These are phyloP conservation scores for Formica exsecta DNA, from an alignment of 1,140 invertebrate genomes.

Conservation along the genomic window DNA sequence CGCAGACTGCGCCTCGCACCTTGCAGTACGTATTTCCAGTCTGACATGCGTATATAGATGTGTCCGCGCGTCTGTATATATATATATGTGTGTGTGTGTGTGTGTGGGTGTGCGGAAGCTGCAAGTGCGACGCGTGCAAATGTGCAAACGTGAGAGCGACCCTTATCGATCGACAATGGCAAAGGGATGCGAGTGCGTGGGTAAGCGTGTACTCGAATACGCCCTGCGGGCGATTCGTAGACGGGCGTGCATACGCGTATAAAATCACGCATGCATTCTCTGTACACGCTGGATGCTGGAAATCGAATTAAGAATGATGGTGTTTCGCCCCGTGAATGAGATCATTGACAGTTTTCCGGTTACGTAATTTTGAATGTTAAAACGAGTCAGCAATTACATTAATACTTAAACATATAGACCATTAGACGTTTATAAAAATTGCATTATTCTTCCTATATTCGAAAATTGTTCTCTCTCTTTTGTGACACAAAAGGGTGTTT, in stretches of 20 bases:
- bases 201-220: neutral
- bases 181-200: slow-evolving; percentile 1
- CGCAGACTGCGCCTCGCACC: slow-evolving; percentile 59
- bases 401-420: neutral
- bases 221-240: neutral
- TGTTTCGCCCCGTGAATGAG: neutral
- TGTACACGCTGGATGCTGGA: neutral
- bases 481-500: neutral
- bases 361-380: neutral
- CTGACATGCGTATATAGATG: neutral
- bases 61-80: neutral
- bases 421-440: too few relatives aligned
- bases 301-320: neutral
- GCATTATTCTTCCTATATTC: neutral
- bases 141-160: slow-evolving; percentile 23
- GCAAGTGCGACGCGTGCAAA: slow-evolving; percentile 9
- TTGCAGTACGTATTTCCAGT: slow-evolving; percentile 18
- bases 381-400: neutral
- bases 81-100: neutral
- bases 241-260: neutral
- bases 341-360: neutral
- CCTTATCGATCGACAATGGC: slow-evolving; percentile 33
- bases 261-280: neutral
- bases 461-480: neutral
- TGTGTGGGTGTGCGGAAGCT: neutral